Base-by-base conservation (phyloP, 2,888 invertebrate genomes). In the Panopea generosa region DNA sequence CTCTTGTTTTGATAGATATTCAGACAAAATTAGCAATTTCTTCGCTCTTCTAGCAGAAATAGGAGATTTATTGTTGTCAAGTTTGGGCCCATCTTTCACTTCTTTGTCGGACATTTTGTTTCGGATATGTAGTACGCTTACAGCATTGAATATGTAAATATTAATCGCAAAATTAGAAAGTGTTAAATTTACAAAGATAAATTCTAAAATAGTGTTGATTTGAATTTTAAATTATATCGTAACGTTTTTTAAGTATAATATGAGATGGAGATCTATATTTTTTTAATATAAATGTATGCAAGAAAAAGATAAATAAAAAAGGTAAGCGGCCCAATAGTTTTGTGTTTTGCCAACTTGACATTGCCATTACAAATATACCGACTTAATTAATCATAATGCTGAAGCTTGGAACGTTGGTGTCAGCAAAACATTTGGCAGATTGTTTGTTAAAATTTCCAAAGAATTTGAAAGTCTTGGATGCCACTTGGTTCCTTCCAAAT, bases 401-500 rank as follows among this genome's bases (percentile, higher is more conserved):
- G 43, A 80, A 74, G 63, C 56, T 81, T 11, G 60, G 67, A 1
- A 75, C 84, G 1, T 50, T 85, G 16, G 70, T 84, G 14, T 74
- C 81, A 38, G 76, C 77, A 1, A 77, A 82, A 62, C 71, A 71
- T 55, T 65, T 86, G 24, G 73, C 72, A 7, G 74, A 84, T 57
- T 63, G 53, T 24, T 18, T 84, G 16, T n/a, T 63, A 49, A 75
- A 71, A n/a, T 63, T 52, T 11, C 66, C 84, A 14, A 78, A 82
- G 53, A 86, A 85, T 27, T 60, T 90, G 1, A 73, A 87, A 57
- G 77, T 91, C 24, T 62, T 91, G 7, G 91, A 91, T 77, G 87
- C 87, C 2, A 86, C 90, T 1, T 91, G 87, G 86, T 89, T 90
- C 61, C 67, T 91, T 33, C 90, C 91, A 29, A 79, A 61, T 29